Evolutionary conservation across 2,797 vertebrate genomes (phyloP).

Genomic region (Danionella dracula): DNA sequence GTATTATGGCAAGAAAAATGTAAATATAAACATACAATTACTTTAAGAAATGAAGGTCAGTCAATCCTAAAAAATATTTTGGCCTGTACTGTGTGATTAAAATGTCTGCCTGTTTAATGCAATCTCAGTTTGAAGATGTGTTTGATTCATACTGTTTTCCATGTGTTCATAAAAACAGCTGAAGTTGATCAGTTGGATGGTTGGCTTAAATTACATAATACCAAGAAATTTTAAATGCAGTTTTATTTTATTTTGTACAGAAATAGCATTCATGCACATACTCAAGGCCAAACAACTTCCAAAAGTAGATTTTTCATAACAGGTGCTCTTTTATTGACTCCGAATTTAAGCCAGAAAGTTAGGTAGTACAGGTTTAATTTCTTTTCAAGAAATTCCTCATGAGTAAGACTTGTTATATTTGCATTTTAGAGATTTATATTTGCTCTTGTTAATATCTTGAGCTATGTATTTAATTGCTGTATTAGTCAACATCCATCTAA

Average conservation of each 20-base stretch:
- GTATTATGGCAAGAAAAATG: not conserved
- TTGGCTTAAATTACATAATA: too few species aligned
- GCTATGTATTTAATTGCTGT: conserved; percentile 9
- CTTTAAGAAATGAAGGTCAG: too few species aligned
- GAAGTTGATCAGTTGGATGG: too few species aligned
- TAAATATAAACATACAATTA: not conserved
- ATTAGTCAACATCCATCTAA: conserved; percentile 9
- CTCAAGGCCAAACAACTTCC: not conserved
- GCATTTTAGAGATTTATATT: not conserved
- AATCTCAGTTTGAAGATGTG: too few species aligned
- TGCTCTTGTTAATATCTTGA: too few species aligned
- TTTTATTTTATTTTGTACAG: not conserved
- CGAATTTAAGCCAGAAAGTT: too few species aligned
- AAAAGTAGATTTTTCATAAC: too few species aligned
- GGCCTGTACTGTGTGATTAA: too few species aligned
- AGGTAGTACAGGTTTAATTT: not conserved
- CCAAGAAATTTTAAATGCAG: not conserved
- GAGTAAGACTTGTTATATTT: conserved; percentile 15
- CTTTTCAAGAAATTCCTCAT: not conserved
- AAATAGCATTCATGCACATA: not conserved
- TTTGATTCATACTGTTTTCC: too few species aligned
- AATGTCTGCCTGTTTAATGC: too few species aligned
- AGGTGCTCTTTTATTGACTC: not conserved
- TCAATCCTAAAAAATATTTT: too few species aligned
- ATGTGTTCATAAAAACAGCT: too few species aligned